Evolutionary conservation across 2,113 vertebrate species (phyloP), one percentile per base, ranked within the genome.

Genomic region (Microtus montanus): DNA sequence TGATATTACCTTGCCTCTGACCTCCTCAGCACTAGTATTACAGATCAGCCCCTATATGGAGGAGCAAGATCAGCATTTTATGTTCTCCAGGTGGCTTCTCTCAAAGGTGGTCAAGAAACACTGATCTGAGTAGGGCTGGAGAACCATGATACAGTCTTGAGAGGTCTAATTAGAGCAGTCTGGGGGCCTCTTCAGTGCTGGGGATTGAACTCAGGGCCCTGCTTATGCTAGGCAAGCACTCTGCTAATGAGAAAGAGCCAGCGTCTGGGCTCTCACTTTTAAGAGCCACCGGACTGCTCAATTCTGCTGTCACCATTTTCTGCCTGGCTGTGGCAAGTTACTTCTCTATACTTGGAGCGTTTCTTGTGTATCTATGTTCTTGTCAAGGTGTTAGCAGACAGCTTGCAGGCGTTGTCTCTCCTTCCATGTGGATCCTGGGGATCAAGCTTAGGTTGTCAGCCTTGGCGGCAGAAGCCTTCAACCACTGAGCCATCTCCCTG

Each of bases 291-390:
- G 10, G 71, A 33, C 3, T 79, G n/a, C 49, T 70, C 95, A 85
- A 63, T 26, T 54, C 44, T 84, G 70, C 14, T 41, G 10, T 77
- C 38, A 84, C 63, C 35, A 28, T 52, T 92, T 86, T 61, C 9
- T 79, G 63, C 73, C 26, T 70, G 41, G n/a, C 79, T 87, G 87
- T 92, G 41, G 63, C 82, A 95, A 96, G 83, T 86, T 26, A 80
- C 24, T 14, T 77, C 64, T 88, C 74, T 93, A 52, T 5, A 64
- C 63, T 71, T 92, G 70, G 70, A 88, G 47, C 61, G 82, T 84
- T 84, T 64, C 26, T 64, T 30, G 38, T 41, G 61, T 20, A 44
- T 7, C 26, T 64, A 49, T 5, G 5, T 26, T 38, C 61, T 38
- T 64, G 38, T 41, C 38, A 44, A 44, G 38, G n/a, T 63, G 58